Percentiles rank a stretch among this genome's conserved stretches.
These are phyloP conservation scores for Melolontha melolontha DNA, from an alignment of 2,888 invertebrate genomes.

Conservation along the genomic window DNA sequence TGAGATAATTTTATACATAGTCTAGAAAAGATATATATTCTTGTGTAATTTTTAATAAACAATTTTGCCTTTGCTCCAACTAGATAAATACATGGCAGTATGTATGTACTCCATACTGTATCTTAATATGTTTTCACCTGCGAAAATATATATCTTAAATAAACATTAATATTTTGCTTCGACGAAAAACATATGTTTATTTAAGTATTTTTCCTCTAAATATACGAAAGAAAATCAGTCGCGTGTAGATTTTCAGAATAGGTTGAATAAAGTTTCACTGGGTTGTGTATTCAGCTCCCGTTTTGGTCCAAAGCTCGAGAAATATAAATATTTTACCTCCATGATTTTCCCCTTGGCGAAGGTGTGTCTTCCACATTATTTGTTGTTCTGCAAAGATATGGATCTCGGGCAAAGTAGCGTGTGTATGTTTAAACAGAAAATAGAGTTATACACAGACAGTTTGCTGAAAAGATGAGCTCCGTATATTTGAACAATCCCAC, in stretches of 20 bases:
- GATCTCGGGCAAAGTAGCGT: conserved; percentile 5
- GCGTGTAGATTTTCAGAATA: conserved; percentile 36
- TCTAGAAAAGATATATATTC: too few relatives aligned
- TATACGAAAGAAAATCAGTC: conserved; percentile 31
- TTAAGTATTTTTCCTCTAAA: conserved; percentile 2
- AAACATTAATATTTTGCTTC: conserved; percentile 23
- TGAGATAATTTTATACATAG: too few relatives aligned
- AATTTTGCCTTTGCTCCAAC: too few relatives aligned
- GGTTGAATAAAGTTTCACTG: conserved; percentile 50
- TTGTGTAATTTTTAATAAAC: too few relatives aligned
- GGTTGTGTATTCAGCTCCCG: conserved; percentile 56
- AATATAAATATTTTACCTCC: conserved; percentile 57
- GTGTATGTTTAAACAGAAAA: conserved; percentile 38
- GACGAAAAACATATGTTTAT: conserved; percentile 20
- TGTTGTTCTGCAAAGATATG: conserved; percentile 21
- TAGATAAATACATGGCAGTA: too few relatives aligned
- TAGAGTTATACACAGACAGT: conserved; percentile 39
- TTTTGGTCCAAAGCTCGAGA: conserved; percentile 50
- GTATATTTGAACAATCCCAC: conserved; percentile 35
- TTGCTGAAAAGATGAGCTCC: conserved; percentile 34
- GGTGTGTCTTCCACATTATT: conserved; percentile 40
- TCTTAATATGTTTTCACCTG: neutral
- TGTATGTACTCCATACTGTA: too few relatives aligned
- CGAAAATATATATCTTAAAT: conserved; percentile 7
- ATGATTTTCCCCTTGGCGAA: conserved; percentile 56